Evolutionary conservation across 2,888 invertebrate species (phyloP), one percentile per base, ranked within the genome.

Genomic region (Callyntrura guangdongensis): DNA sequence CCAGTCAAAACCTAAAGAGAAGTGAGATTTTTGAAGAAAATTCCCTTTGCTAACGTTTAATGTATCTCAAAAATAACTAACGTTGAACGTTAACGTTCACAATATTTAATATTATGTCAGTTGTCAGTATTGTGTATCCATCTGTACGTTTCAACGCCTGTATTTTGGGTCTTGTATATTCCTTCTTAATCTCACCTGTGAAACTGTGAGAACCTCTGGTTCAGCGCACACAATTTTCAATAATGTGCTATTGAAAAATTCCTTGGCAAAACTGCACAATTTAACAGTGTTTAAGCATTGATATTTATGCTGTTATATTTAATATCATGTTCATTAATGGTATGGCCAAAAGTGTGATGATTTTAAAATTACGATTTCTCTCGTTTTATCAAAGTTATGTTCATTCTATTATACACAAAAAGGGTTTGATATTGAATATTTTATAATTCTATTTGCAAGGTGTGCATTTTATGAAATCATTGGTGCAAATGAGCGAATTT

Each of bases 301-400:
- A 53, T 9, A n/a, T 53, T 14, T 3, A 1, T 53, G 6, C 36
- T 36, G 36, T 6, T 36, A 36, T 4, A 36, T 36, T 36, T 2
- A 2, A 36, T 36, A 36, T 2, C 36, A 2, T 36, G 36, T 36
- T 36, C 36, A 36, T 36, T 36, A 36, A 4, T 17, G 5, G 1
- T 59, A 59, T 59, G 59, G 17, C 59, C 17, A 83, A 47, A 67
- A 64, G 45, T 64, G 64, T 83, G 83, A 83, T 83, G 47, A 64
- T 47, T 83, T 82, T 83, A 67, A 59, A 22, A 64, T 49, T 17
- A 8, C 67, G 77, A 77, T 86, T 86, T 86, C 86, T 61, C 86
- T 64, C 20, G 47, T 86, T 56, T 74, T 61, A 25, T 61, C 36
- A 59, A 59, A 27, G 20, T 61, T 61, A 61, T 64, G 22, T 47